Evolutionary conservation across 1,140 invertebrate species (phyloP).

Genomic region (Drosophila busckii): DNA sequence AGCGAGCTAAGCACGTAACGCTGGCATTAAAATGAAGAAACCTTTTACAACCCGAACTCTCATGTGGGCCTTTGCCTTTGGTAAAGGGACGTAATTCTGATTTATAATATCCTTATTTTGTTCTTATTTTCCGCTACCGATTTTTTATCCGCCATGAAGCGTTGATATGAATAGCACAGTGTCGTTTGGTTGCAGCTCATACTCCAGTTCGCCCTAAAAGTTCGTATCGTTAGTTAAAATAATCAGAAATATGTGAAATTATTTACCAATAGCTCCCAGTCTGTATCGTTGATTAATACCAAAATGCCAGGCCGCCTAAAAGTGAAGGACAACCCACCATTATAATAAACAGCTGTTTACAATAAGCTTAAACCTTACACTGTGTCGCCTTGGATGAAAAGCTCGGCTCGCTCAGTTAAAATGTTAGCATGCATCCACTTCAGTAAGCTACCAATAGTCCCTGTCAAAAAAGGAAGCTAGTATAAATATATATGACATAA

Average conservation of each 20-base stretch:
- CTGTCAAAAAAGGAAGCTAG: conserved; percentile 76
- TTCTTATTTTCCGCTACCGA: conserved; percentile 2
- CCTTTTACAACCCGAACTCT: conserved; percentile 52
- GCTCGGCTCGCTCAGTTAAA: conserved; percentile 89
- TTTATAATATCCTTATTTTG: conserved; percentile 1
- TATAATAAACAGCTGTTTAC: conserved; percentile 25
- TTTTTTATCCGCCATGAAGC: conserved; percentile 81
- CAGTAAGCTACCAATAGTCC: conserved; percentile 87
- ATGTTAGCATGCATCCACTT: conserved; percentile 92
- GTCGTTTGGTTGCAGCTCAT: conserved; percentile 80
- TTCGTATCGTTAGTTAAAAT: background rate
- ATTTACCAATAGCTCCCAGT: conserved; percentile 93
- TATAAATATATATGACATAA: conserved; percentile 6
- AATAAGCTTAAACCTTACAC: conserved; percentile 82
- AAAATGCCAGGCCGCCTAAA: conserved; percentile 93
- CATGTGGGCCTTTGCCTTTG: conserved; percentile 66
- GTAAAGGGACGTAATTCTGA: conserved; percentile 70
- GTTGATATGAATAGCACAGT: conserved; percentile 82
- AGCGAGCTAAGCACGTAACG: fast-evolving
- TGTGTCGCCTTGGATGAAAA: conserved; percentile 92
- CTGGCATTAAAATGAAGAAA: conserved; percentile 35
- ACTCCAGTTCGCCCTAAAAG: conserved; percentile 80
- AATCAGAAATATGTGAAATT: background rate
- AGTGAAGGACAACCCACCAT: background rate
- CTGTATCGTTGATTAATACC: conserved; percentile 93